These are phyloP conservation scores for Campaea margaritaria DNA, from an alignment of 2,888 invertebrate genomes.

Conservation along the genomic window DNA sequence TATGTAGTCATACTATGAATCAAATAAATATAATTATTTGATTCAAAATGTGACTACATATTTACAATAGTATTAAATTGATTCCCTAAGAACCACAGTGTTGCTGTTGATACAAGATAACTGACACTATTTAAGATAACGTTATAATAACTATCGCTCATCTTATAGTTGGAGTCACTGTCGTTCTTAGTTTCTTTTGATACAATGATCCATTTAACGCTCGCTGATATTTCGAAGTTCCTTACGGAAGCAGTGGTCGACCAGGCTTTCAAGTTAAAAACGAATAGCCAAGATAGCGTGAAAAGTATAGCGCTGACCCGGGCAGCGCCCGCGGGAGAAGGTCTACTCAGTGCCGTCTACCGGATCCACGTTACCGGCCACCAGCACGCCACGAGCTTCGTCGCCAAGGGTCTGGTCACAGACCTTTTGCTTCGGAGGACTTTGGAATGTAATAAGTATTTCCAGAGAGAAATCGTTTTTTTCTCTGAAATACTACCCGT, in stretches of 20 bases:
- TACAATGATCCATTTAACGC: constrained; percentile 53
- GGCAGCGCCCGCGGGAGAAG: constrained; percentile 61
- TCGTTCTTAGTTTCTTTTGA: constrained; percentile 1
- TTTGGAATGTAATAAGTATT: constrained; percentile 49
- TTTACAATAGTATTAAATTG: no score
- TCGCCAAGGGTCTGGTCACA: constrained; percentile 57
- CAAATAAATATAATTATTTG: no score
- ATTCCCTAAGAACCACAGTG: no score
- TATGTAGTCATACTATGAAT: no score
- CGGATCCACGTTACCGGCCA: constrained; percentile 53
- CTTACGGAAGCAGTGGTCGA: constrained; percentile 56
- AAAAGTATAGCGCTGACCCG: constrained; percentile 49
- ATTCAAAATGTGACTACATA: no score
- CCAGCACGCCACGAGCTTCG: constrained; percentile 47
- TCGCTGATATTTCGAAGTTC: constrained; percentile 54
- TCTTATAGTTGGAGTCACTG: constrained; percentile 36
- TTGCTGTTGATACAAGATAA: constrained; percentile 20
- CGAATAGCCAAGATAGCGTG: constrained; percentile 53
- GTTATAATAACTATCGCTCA: neutral
- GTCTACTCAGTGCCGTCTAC: constrained; percentile 61
- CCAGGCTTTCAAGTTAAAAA: constrained; percentile 54
- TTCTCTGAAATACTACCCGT: constrained; percentile 55
- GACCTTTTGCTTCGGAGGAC: constrained; percentile 52
- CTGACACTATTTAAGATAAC: constrained; percentile 22
- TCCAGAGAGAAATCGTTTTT: constrained; percentile 57